Conservation (phyloP, 2,888 invertebrate species). For the Anoplius nigerrimus region DNA sequence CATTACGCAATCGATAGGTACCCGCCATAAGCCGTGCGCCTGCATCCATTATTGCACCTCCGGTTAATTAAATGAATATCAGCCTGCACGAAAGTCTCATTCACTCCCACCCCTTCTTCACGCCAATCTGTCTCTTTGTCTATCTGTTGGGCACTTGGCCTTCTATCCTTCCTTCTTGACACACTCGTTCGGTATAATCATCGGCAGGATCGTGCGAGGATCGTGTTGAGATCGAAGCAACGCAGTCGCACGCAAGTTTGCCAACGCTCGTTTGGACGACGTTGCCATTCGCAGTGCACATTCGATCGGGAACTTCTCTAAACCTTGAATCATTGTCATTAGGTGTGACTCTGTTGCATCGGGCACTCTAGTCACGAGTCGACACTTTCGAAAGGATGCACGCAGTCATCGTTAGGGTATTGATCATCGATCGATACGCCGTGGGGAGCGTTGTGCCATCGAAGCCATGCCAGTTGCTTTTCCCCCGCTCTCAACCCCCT, state of each 20-base stretch:
- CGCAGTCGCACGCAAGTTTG: constrained; percentile 24
- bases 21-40: not conserved
- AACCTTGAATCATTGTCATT: constrained; percentile 44
- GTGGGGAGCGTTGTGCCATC: not conserved
- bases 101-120: constrained; percentile 1
- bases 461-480: too few relatives aligned
- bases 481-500: too few relatives aligned
- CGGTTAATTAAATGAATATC: constrained; percentile 44
- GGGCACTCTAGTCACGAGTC: constrained; percentile 28
- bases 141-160: not conserved
- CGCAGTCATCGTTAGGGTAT: constrained; percentile 16
- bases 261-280: constrained; percentile 16
- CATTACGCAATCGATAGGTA: constrained; percentile 36
- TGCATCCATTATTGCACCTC: constrained; percentile 17
- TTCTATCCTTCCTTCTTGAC: too few relatives aligned
- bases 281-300: constrained; percentile 15
- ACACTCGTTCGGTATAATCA: not conserved
- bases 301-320: constrained; percentile 21
- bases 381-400: constrained; percentile 19
- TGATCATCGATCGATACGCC: constrained; percentile 25
- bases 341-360: constrained; percentile 30
- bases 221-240: constrained; percentile 19
- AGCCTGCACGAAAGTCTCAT: constrained; percentile 6
- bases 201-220: constrained; percentile 22
- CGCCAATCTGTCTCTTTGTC: too few relatives aligned